Evolutionary conservation across 2,797 vertebrate genomes (phyloP).

Genomic region (Darevskia mixta): DNA sequence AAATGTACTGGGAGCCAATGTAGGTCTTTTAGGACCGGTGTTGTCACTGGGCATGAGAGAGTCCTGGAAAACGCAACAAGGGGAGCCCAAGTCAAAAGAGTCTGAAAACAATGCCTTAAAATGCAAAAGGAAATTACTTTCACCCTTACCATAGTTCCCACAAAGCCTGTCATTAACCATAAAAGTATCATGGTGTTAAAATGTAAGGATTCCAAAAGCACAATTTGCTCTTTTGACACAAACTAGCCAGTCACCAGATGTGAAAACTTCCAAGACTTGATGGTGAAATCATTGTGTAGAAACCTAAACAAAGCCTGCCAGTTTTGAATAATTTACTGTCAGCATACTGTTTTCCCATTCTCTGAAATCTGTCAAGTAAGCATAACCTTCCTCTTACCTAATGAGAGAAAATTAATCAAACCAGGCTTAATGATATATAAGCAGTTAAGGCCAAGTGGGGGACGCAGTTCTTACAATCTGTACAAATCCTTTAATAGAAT

Average conservation of each 20-base stretch:
- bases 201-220: background rate
- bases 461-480: slow-evolving; percentile 1
- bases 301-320: slow-evolving; percentile 31
- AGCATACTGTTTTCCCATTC: slow-evolving; percentile 18
- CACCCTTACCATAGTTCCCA: no score
- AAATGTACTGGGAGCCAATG: no score
- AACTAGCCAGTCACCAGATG: background rate
- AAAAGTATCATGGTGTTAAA: no score
- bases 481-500: slow-evolving; percentile 24
- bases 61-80: no score
- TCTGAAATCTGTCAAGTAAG: slow-evolving; percentile 28
- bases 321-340: slow-evolving; percentile 38
- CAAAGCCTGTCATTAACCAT: no score
- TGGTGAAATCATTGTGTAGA: slow-evolving; percentile 46
- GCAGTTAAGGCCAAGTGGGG: background rate
- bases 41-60: no score
- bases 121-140: no score
- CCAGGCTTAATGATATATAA: slow-evolving; percentile 33
- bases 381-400: slow-evolving; percentile 23
- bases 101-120: no score
- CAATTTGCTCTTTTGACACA: background rate
- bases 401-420: slow-evolving; percentile 52
- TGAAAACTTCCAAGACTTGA: background rate
- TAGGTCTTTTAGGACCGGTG: no score
- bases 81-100: no score